These are phyloP conservation scores for Acleris cristana DNA, from an alignment of 2,888 invertebrate genomes.

Conservation along the genomic window DNA sequence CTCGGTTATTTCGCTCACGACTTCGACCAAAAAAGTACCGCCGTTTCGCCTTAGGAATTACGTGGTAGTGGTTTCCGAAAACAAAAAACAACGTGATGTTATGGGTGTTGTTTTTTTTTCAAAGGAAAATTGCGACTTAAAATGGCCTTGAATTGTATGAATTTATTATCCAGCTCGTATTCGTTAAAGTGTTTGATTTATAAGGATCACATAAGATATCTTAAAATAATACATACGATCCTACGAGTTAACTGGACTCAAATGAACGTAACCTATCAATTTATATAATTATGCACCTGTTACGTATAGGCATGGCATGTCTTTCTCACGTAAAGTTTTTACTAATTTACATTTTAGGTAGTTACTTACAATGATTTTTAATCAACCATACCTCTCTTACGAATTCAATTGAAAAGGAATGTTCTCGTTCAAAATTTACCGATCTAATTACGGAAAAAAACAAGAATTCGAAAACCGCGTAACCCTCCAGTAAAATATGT, in stretches of 20 bases:
- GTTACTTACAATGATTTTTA: not conserved
- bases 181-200: too few species aligned
- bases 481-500: conserved; percentile 30
- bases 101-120: not conserved
- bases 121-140: not conserved
- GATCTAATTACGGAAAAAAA: conserved; percentile 15
- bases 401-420: not conserved
- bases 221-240: too few species aligned
- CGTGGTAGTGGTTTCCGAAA: conserved; percentile 21
- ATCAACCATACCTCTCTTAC: not conserved
- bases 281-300: too few species aligned
- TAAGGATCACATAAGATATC: too few species aligned
- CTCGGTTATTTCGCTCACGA: conserved; percentile 71
- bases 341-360: too few species aligned
- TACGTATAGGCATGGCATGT: too few species aligned
- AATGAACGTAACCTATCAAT: too few species aligned
- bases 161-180: too few species aligned
- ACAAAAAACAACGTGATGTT: conserved; percentile 11
- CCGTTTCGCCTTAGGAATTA: conserved; percentile 38
- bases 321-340: too few species aligned
- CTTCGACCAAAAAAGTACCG: conserved; percentile 59
- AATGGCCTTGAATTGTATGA: too few species aligned
- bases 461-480: conserved; percentile 12
- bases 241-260: too few species aligned
- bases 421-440: not conserved